Conservation (phyloP, 2,113 vertebrate genomes). For the Acrocephalus kingi region DNA sequence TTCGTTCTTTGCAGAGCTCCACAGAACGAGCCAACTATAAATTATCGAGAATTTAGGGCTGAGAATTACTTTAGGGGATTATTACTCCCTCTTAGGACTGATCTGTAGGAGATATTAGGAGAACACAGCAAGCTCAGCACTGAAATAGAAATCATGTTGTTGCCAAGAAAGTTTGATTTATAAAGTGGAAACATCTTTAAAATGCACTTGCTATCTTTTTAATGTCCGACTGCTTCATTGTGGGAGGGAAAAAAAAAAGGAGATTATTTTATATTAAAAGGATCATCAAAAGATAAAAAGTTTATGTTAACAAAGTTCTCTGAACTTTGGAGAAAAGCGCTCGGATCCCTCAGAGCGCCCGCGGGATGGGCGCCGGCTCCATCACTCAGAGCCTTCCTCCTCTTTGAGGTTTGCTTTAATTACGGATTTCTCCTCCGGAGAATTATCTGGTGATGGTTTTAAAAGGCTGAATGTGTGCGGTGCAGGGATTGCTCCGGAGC, state of each 20-base stretch:
- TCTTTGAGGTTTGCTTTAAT: neutral
- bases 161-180: slow-evolving; percentile 81
- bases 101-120: slow-evolving; percentile 64
- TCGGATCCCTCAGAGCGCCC: neutral
- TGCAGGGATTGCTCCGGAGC: rapidly evolving
- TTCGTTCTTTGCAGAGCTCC: slow-evolving; percentile 36
- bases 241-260: slow-evolving; percentile 48
- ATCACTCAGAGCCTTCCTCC: slow-evolving; percentile 21
- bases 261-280: slow-evolving; percentile 70
- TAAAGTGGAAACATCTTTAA: slow-evolving; percentile 85
- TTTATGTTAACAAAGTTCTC: slow-evolving; percentile 55
- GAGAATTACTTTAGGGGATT: slow-evolving; percentile 62
- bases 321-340: slow-evolving; percentile 47
- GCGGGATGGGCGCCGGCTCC: neutral
- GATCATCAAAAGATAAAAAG: slow-evolving; percentile 68
- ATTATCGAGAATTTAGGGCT: slow-evolving; percentile 66
- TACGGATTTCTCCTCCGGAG: neutral
- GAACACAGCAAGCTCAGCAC: slow-evolving; percentile 42
- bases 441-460: neutral
- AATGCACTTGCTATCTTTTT: slow-evolving; percentile 73
- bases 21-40: slow-evolving; percentile 56
- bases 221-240: slow-evolving; percentile 64
- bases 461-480: neutral
- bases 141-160: slow-evolving; percentile 50
- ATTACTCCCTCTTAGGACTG: slow-evolving; percentile 64